Evolutionary conservation across 1,140 invertebrate species (phyloP).

Genomic region (Drosophila kurseongensis): DNA sequence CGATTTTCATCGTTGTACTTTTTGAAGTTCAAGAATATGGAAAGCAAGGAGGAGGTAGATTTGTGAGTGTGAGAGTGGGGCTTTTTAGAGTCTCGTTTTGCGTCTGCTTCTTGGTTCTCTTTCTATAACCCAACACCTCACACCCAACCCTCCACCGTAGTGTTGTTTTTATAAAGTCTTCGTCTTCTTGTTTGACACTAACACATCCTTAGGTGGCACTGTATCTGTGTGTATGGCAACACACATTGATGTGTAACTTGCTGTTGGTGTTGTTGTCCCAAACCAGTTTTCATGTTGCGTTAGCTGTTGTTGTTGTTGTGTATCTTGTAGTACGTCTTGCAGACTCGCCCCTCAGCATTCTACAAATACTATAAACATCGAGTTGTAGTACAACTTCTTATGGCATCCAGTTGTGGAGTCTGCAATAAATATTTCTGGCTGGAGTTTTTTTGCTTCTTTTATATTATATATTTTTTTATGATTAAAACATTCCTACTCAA

Average conservation of each 20-base stretch:
- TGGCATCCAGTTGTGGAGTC: slow-evolving; percentile 59
- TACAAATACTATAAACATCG: slow-evolving; percentile 76
- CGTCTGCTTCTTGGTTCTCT: slow-evolving; percentile 19
- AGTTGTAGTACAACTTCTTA: slow-evolving; percentile 79
- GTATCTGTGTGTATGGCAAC: slow-evolving; percentile 36
- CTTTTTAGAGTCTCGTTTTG: slow-evolving; percentile 30
- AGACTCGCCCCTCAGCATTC: slow-evolving; percentile 59
- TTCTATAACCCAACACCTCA: not conserved
- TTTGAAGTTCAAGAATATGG: slow-evolving; percentile 82
- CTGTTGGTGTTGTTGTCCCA: slow-evolving; percentile 42
- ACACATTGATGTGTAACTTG: slow-evolving; percentile 39
- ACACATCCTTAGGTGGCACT: slow-evolving; percentile 18
- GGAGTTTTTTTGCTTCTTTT: slow-evolving; percentile 6
- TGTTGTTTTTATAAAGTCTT: slow-evolving; percentile 49
- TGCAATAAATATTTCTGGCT: slow-evolving; percentile 27
- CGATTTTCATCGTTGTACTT: slow-evolving; percentile 55
- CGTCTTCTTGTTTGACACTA: slow-evolving; percentile 55
- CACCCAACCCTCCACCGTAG: not conserved
- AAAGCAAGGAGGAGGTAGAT: slow-evolving; percentile 57
- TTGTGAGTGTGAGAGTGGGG: slow-evolving; percentile 11
- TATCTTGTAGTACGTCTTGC: slow-evolving; percentile 39
- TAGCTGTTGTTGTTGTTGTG: slow-evolving; percentile 52
- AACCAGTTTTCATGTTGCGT: slow-evolving; percentile 75
- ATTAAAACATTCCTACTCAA: not conserved
- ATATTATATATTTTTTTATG: not conserved